These are phyloP conservation scores for Phoenicopterus ruber DNA, from an alignment of 2,113 vertebrate species.

Conservation along the genomic window DNA sequence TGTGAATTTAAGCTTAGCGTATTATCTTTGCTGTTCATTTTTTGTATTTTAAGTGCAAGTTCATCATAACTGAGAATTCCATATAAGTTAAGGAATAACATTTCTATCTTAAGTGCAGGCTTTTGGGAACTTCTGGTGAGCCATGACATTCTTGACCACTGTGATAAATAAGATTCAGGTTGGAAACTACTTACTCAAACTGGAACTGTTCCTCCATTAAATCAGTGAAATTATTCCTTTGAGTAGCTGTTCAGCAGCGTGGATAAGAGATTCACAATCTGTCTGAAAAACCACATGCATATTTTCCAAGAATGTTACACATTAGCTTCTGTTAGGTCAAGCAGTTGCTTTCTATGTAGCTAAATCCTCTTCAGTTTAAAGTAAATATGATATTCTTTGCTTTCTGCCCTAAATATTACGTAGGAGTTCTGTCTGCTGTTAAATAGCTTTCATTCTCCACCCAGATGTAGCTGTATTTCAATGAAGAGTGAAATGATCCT, in stretches of 20 bases:
- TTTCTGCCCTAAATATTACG: not conserved
- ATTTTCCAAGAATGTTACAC: not conserved
- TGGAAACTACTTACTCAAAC: conserved; percentile 31
- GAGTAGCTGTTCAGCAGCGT: conserved; percentile 1
- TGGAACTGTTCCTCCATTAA: conserved; percentile 27
- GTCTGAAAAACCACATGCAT: conserved; percentile 12
- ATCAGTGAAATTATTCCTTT: conserved; percentile 27
- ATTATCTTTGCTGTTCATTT: not conserved
- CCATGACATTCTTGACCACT: not conserved
- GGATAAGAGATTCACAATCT: conserved; percentile 41
- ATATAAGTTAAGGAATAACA: not conserved
- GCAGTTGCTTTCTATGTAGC: not conserved
- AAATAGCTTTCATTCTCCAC: not conserved
- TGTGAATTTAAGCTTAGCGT: not conserved
- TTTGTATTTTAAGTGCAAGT: not conserved
- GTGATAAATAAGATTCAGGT: conserved; percentile 20
- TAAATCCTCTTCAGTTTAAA: not conserved
- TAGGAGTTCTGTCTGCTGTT: conserved; percentile 8
- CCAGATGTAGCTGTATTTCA: conserved; percentile 3
- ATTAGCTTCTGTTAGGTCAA: conserved; percentile 3
- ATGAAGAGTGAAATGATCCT: not conserved
- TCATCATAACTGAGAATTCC: not conserved
- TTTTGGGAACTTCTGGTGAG: not conserved
- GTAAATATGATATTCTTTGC: not conserved
- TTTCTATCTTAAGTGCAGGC: not conserved